Conservation (phyloP, 2,113 vertebrate species). For the Dascyllus trimaculatus region DNA sequence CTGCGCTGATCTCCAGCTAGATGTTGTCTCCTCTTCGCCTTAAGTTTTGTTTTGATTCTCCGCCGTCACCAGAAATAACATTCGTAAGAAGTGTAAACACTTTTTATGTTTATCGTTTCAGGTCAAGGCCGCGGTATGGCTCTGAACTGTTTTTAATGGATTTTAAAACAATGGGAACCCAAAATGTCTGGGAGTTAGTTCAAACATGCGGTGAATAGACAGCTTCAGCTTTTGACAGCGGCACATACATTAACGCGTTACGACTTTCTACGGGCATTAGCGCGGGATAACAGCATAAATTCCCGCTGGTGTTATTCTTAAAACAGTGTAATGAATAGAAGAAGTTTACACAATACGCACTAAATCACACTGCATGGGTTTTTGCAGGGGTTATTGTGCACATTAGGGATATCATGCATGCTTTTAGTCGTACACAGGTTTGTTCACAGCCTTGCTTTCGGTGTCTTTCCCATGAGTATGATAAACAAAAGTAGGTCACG, state of each 20-base stretch:
- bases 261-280: neutral
- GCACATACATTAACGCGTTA: slow-evolving; percentile 20
- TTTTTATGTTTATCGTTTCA: slow-evolving; percentile 66
- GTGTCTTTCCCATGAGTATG: slow-evolving; percentile 39
- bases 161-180: slow-evolving; percentile 52
- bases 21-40: slow-evolving; percentile 64
- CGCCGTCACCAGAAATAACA: slow-evolving; percentile 75
- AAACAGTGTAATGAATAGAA: slow-evolving; percentile 14
- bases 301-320: neutral
- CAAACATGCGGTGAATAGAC: slow-evolving; percentile 34
- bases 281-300: neutral
- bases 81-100: slow-evolving; percentile 69
- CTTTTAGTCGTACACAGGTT: slow-evolving; percentile 20
- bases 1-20: slow-evolving; percentile 35
- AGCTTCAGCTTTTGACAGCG: slow-evolving; percentile 37
- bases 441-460: slow-evolving; percentile 28
- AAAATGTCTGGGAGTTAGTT: slow-evolving; percentile 34
- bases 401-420: slow-evolving; percentile 28
- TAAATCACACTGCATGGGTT: neutral
- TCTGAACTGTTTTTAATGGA: slow-evolving; percentile 58
- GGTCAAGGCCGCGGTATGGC: slow-evolving; percentile 57
- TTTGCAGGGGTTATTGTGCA: slow-evolving; percentile 16
- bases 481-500: slow-evolving; percentile 27
- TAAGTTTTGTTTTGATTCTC: slow-evolving; percentile 67
- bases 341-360: slow-evolving; percentile 8